phyloP scores from a whole-genome alignment of 2,797 vertebrate genomes.

The Rhinella marina region DNA sequence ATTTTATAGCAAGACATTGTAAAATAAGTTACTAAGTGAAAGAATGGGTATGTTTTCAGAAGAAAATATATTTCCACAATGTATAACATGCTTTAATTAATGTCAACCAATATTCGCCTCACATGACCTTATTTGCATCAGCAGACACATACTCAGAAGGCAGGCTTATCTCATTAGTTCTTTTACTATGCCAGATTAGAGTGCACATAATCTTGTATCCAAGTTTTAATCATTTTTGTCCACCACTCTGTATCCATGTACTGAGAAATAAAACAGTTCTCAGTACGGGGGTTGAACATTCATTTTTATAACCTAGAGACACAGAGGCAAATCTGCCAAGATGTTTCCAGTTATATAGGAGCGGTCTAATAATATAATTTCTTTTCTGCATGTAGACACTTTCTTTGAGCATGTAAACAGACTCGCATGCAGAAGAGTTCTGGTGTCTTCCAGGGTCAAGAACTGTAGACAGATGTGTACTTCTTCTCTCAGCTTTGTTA shows the following conservation, averaged over 20 bases:
- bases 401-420: neutral
- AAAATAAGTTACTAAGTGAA: conserved; percentile 1
- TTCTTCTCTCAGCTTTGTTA: neutral
- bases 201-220: conserved; percentile 40
- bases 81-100: conserved; percentile 2
- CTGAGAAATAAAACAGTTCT: conserved; percentile 34
- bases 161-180: conserved; percentile 52
- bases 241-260: conserved; percentile 34
- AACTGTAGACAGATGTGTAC: conserved; percentile 1
- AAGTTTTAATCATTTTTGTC: conserved; percentile 49
- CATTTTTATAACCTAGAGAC: conserved; percentile 23
- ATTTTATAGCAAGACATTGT: neutral
- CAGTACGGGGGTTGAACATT: neutral
- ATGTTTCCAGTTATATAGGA: conserved; percentile 21
- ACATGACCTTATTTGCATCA: conserved; percentile 52
- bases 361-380: neutral
- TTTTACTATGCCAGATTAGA: conserved; percentile 55
- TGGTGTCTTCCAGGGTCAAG: neutral
- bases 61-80: neutral
- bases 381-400: neutral
- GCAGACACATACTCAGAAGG: conserved; percentile 26
- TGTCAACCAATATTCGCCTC: conserved; percentile 21
- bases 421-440: conserved; percentile 9
- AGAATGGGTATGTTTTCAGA: neutral
- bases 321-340: conserved; percentile 38